Conservation (phyloP, 1,140 invertebrate genomes). For the Onthophagus taurus region DNA sequence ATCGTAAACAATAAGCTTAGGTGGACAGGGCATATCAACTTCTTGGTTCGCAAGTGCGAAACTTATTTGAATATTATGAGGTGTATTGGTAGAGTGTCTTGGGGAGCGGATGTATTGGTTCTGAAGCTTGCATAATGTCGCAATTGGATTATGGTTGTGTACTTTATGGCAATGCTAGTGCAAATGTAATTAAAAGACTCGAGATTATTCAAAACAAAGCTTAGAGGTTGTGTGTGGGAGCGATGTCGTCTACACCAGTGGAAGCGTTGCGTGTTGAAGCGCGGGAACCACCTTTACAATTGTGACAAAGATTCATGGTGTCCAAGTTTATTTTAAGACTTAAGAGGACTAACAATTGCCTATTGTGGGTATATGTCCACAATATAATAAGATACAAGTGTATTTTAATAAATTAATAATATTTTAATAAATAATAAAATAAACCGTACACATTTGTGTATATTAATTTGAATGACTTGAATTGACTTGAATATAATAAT, state of each 20-base stretch:
- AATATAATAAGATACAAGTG: too few relatives aligned
- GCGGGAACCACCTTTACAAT: not conserved
- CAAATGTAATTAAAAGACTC: conserved; percentile 1
- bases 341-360: too few relatives aligned
- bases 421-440: too few relatives aligned
- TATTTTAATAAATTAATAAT: too few relatives aligned
- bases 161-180: not conserved
- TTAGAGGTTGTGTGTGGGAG: not conserved
- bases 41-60: conserved; percentile 1
- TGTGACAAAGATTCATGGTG: too few relatives aligned
- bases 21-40: not conserved
- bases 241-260: not conserved
- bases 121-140: not conserved
- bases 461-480: too few relatives aligned
- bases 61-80: conserved; percentile 1
- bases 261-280: not conserved
- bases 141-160: not conserved
- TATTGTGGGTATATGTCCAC: too few relatives aligned
- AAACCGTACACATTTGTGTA: too few relatives aligned
- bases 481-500: too few relatives aligned
- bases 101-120: conserved; percentile 1
- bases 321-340: too few relatives aligned
- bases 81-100: not conserved
- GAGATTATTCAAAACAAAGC: not conserved
- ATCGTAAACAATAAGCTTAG: conserved; percentile 3